These are phyloP conservation scores for Brotula barbata DNA, from an alignment of 2,797 vertebrate species.

Conservation along the genomic window DNA sequence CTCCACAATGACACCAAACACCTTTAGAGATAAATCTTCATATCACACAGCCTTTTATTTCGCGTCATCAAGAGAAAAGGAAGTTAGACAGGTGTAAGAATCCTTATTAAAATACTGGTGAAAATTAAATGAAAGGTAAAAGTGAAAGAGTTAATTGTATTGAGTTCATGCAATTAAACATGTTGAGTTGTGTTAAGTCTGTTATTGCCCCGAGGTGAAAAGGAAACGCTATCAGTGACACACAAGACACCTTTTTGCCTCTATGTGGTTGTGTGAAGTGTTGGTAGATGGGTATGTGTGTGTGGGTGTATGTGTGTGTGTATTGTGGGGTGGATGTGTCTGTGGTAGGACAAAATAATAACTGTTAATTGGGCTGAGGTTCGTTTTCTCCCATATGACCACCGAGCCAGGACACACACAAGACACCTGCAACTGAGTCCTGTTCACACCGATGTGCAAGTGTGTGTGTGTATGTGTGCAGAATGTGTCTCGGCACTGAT, in stretches of 20 bases:
- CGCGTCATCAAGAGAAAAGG: conserved; percentile 9
- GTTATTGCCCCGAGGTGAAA: conserved; percentile 68
- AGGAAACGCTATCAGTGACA: conserved; percentile 62
- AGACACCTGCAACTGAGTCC: conserved; percentile 61
- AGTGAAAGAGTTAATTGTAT: conserved; percentile 59
- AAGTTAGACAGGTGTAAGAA: conserved; percentile 45
- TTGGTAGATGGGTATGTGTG: not conserved
- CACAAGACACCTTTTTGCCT: conserved; percentile 61
- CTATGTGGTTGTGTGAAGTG: not conserved
- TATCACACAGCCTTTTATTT: conserved; percentile 13
- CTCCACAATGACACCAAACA: conserved; percentile 51
- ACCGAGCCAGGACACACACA: conserved; percentile 59
- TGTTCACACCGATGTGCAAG: conserved; percentile 56
- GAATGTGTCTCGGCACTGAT: conserved; percentile 32
- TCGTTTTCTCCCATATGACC: conserved; percentile 56
- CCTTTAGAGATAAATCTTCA: not conserved
- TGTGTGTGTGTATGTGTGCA: conserved; percentile 39
- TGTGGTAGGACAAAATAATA: conserved; percentile 69
- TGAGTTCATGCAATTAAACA: conserved; percentile 59
- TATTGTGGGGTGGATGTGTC: conserved; percentile 15
- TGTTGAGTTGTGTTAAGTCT: conserved; percentile 58
- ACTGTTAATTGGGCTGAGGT: conserved; percentile 80
- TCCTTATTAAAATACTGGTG: conserved; percentile 42
- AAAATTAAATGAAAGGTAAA: conserved; percentile 53
- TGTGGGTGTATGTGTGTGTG: conserved; percentile 29